Base-by-base conservation (phyloP, 2,113 vertebrate species). In the Pungitius pungitius region DNA sequence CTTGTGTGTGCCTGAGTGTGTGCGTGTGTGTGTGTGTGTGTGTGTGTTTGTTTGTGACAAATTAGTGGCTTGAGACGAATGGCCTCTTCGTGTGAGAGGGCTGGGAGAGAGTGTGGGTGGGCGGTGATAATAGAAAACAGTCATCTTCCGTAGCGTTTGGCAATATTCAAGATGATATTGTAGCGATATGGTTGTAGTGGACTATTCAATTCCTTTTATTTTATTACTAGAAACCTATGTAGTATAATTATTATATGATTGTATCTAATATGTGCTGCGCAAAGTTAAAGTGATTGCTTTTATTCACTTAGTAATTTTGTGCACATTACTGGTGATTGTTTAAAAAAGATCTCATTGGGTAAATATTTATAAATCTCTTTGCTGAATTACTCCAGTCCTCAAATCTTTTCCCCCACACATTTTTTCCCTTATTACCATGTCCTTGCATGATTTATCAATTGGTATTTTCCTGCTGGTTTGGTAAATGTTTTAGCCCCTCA, bases 41-140 rank as follows among this genome's bases (percentile, higher is more conserved):
- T 55, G 59, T 75, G 8, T 40, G 67, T 78, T 26, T 81, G 72
- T 83, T 77, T 74, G 58, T 24, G 51, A 77, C 75, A 85, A 82
- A 85, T 80, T 66, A 84, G 78, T 59, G 51, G 60, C 73, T 71
- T 49, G 27, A 62, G 39, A 37, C 26, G 52, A 56, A 68, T 72
- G 77, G 9, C 40, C 43, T 62, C 66, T 80, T 26, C 59, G 65
- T 39, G 11, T 43, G 6, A 26, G 77, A 43, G 9, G 2, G 39
- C 52, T 45, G 33, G 40, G 60, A n/a, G 40, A 10, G 56, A 64
- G 65, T 18, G 67, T 51, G 40, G 58, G 80, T 47, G 27, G 6
- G 26, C 30, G 39, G 27, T n/a, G 69, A 77, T 83, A 83, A 85
- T 81, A 47, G 58, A 73, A 85, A 87, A 83, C 80, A 79, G 64